These are phyloP conservation scores for Frankliniella fusca DNA, from an alignment of 2,888 invertebrate genomes.

Conservation along the genomic window DNA sequence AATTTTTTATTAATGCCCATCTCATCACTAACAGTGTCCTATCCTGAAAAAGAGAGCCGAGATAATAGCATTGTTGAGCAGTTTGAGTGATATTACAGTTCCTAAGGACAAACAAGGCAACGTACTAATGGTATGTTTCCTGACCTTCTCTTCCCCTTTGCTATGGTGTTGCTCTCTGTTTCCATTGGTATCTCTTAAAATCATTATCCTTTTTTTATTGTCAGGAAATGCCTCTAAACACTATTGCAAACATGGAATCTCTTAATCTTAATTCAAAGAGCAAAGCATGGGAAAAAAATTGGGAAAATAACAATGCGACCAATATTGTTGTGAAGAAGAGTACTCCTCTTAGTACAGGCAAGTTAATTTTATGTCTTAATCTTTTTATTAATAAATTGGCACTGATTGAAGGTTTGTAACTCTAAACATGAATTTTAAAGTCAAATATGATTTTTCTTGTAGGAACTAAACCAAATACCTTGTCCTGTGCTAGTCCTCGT, in stretches of 20 bases:
- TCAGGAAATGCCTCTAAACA: background rate
- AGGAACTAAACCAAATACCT: background rate
- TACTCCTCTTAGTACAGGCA: background rate
- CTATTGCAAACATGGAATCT: slow-evolving; percentile 3
- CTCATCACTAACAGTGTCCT: background rate
- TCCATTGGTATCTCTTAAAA: background rate
- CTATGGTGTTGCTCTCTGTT: background rate
- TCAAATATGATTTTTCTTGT: background rate
- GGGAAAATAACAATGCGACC: background rate
- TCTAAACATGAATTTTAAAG: background rate
- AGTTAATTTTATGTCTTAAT: background rate
- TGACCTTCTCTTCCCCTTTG: background rate
- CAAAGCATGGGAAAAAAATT: background rate
- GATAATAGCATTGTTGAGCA: background rate
- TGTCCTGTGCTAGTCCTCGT: background rate
- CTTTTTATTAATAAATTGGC: no score
- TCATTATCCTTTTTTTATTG: background rate
- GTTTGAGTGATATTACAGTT: background rate
- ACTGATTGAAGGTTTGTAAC: background rate
- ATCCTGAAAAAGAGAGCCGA: background rate
- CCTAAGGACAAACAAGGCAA: background rate
- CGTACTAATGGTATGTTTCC: background rate
- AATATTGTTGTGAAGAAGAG: background rate
- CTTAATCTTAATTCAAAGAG: background rate
- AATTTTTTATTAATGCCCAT: background rate